Base-by-base conservation (phyloP, 2,888 invertebrate species). In the Torymus tubicola region DNA sequence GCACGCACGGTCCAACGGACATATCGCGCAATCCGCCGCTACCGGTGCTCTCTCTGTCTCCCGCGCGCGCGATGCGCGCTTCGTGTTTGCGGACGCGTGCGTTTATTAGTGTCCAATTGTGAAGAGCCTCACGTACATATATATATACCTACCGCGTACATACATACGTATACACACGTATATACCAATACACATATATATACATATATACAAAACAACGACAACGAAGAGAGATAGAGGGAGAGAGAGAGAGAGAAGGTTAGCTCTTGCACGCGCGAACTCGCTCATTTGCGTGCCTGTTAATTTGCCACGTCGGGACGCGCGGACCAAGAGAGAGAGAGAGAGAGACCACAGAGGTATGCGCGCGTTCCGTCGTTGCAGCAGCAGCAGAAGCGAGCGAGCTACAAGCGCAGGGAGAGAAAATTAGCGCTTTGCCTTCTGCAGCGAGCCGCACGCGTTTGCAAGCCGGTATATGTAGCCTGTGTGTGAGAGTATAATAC, bases 211-310 rank as follows among this genome's bases (percentile, higher is more conserved):
- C 10, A 42, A 42, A 5, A 42, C 8, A 8, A 42, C 21, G 21
- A 42, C 8, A 8, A 42, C 21, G 21, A 21, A 21, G 21, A 21
- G 21, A 21, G 21, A 21, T 21, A 21, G 21, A 42, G 42, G 8
- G 42, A 42, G 42, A 42, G 31, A 31, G 31, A 5, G 31, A 31
- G 42, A 8, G 42, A 42, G 42, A 42, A 42, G 42, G 42, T 42
- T 42, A 42, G 42, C 42, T 21, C 67, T 55, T 42, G 64, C 57
- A 14, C 57, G 50, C 21, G 88, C 86, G 88, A 89, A 88, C 89
- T 89, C 88, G 89, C 89, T 88, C 89, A 89, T 89, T 89, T 89
- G 89, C 88, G 89, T 88, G 88, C 83, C 89, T 87, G 89, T 89
- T 89, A 89, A 89, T 89, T 89, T 88, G 87, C 87, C 86, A 84